phyloP scores from a whole-genome alignment of 2,888 invertebrate genomes.

The Capitulum mitella region DNA sequence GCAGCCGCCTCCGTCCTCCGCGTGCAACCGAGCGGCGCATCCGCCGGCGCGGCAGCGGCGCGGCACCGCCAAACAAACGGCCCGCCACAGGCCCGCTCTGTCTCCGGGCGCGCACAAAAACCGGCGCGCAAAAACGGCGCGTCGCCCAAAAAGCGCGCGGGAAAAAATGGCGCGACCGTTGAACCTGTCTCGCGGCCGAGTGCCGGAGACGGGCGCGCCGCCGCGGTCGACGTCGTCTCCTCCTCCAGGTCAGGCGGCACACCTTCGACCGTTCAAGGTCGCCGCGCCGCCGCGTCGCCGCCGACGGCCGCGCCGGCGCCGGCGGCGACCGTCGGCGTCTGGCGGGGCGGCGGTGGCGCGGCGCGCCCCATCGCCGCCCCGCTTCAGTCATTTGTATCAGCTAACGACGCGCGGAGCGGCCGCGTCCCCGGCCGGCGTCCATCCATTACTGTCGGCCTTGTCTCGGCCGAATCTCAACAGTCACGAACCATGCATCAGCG shows the following conservation, averaged over 20 bases:
- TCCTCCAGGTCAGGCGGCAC: too few species aligned
- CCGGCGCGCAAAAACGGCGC: constrained; percentile 8
- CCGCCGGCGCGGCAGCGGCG: background rate
- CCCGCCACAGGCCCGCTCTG: background rate
- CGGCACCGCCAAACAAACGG: background rate
- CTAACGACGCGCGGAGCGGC: background rate
- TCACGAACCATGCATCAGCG: constrained; percentile 13
- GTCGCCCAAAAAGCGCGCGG: background rate
- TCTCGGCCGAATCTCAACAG: background rate
- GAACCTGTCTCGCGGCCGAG: constrained; percentile 12
- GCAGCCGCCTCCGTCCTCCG: background rate
- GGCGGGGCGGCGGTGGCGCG: too few species aligned
- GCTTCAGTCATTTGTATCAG: background rate
- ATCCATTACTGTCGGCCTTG: background rate
- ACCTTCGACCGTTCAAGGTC: too few species aligned
- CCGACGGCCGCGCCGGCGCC: too few species aligned
- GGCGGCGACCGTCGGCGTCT: too few species aligned
- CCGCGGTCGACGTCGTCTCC: too few species aligned
- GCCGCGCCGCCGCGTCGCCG: too few species aligned
- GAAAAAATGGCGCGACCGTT: constrained; percentile 19
- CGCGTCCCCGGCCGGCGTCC: background rate
- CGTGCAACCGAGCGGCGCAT: background rate
- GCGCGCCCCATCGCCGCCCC: background rate
- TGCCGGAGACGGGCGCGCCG: too few species aligned
- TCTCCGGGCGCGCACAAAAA: constrained; percentile 2